phyloP scores from a whole-genome alignment of 2,113 vertebrate genomes.

The Dolichallabes microphthalmus region DNA sequence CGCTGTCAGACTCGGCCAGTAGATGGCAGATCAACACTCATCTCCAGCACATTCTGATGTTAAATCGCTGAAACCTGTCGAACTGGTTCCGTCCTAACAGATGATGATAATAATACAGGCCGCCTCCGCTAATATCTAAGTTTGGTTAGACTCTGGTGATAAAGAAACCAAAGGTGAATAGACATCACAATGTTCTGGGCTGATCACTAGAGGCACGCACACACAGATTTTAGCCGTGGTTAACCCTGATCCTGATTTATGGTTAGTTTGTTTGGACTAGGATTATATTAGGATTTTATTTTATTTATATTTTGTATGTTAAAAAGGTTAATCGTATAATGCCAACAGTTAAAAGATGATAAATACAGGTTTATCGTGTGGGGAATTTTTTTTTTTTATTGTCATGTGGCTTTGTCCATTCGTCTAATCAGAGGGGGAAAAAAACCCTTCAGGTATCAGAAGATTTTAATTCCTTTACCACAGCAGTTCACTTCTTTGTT shows the following conservation, averaged over 20 bases:
- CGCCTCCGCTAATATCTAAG: background rate
- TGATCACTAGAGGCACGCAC: background rate
- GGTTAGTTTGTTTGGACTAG: background rate
- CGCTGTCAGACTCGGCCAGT: background rate
- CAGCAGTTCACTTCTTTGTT: too few relatives aligned
- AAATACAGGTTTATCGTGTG: too few relatives aligned
- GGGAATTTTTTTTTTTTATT: too few relatives aligned
- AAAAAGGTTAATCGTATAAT: too few relatives aligned
- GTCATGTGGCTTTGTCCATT: too few relatives aligned
- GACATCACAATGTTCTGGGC: background rate
- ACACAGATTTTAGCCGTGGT: background rate
- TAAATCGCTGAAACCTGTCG: background rate
- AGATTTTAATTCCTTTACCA: too few relatives aligned
- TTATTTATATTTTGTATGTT: too few relatives aligned
- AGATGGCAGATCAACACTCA: background rate
- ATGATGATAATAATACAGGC: background rate
- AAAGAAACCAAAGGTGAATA: background rate
- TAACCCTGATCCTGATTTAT: background rate
- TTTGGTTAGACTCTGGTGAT: background rate
- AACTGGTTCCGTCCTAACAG: background rate
- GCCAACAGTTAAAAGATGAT: too few relatives aligned
- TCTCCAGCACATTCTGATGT: background rate
- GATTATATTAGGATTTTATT: too few relatives aligned
- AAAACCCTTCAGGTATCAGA: too few relatives aligned
- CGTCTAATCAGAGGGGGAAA: too few relatives aligned